These are phyloP conservation scores for Protonibea diacanthus DNA, from an alignment of 2,797 vertebrate species.

Conservation along the genomic window DNA sequence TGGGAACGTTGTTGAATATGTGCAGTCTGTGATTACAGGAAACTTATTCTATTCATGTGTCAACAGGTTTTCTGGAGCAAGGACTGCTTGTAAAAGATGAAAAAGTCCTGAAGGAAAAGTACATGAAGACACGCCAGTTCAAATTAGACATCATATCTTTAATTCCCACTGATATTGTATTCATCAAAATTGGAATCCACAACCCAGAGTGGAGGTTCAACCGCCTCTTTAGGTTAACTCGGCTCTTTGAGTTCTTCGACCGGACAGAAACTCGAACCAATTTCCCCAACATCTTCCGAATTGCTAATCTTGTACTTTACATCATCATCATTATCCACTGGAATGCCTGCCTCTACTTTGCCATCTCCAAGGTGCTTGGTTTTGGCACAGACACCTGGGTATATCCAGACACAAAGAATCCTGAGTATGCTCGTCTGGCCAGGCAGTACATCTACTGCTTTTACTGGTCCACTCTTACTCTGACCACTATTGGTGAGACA, in stretches of 20 bases:
- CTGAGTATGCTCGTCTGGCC: slow-evolving; percentile 84
- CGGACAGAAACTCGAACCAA: slow-evolving; percentile 97
- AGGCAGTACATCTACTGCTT: slow-evolving; percentile 96
- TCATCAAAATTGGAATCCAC: slow-evolving; percentile 88
- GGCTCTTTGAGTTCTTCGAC: slow-evolving; percentile 97
- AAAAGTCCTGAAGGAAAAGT: slow-evolving; percentile 87
- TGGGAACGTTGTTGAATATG: slow-evolving; percentile 17
- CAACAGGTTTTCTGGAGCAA: slow-evolving; percentile 95
- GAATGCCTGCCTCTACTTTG: slow-evolving; percentile 96
- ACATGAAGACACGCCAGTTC: slow-evolving; percentile 89
- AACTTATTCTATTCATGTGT: slow-evolving; percentile 3
- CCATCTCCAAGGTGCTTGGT: slow-evolving; percentile 93
- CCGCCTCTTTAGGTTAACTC: slow-evolving; percentile 89
- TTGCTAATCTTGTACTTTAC: slow-evolving; percentile 95
- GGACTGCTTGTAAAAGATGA: slow-evolving; percentile 92
- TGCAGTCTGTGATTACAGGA: not conserved
- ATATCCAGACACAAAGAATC: slow-evolving; percentile 87
- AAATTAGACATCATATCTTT: slow-evolving; percentile 91
- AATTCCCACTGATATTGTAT: slow-evolving; percentile 91
- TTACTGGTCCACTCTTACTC: slow-evolving; percentile 96
- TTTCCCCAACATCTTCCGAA: slow-evolving; percentile 95
- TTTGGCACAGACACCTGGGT: slow-evolving; percentile 96
- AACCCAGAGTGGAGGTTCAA: slow-evolving; percentile 95
- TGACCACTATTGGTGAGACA: slow-evolving; percentile 97
- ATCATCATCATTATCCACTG: slow-evolving; percentile 98